Base-by-base conservation (phyloP, 2,888 invertebrate species). In the Harpalus rubripes region DNA sequence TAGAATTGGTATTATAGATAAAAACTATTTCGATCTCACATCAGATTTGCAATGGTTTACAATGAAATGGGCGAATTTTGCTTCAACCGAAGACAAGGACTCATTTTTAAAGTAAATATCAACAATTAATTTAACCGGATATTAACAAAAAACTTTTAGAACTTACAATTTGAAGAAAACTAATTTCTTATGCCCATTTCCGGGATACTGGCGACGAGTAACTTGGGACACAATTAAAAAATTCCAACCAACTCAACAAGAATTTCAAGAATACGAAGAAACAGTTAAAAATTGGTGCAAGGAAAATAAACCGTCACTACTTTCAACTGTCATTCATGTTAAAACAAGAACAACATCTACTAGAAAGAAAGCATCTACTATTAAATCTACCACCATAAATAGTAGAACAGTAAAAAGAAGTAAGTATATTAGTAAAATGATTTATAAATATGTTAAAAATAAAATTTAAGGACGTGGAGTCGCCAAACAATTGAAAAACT, bases 41-140 rank as follows among this genome's bases (percentile, higher is more conserved):
- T 89, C 88, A 85, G 90, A 90, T 86, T 76, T 90, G 32, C 89
- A 89, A 84, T 90, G 90, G 90, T 87, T 87, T 2, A 89, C 90
- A 88, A 81, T 90, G 59, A 90, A 90, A 86, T 91, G 90, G 90
- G 86, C 88, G 0, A 89, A 85, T 61, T 65, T 78, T 15, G 12
- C 41, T 78, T 52, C 65, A 18, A 32, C 26, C 0, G 61, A 63
- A 52, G 56, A 63, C 6, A 84, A 84, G 56, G 78, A 84, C 7
- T n/a, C 8, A 32, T 84, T 84, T 78, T 63, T 84, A 6, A 15
- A 84, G 84, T 84, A 61, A 78, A 10, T 52, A 10, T 52, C 0
- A 32, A 32, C 0, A 32, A 32, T 32, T 32, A 32, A 32, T 32
- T 32, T 5, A 32, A 32, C 32, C 32, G 32, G 5, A 15, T 52